Evolutionary conservation across 2,797 vertebrate species (phyloP).

Genomic region (Anolis apletophallus): DNA sequence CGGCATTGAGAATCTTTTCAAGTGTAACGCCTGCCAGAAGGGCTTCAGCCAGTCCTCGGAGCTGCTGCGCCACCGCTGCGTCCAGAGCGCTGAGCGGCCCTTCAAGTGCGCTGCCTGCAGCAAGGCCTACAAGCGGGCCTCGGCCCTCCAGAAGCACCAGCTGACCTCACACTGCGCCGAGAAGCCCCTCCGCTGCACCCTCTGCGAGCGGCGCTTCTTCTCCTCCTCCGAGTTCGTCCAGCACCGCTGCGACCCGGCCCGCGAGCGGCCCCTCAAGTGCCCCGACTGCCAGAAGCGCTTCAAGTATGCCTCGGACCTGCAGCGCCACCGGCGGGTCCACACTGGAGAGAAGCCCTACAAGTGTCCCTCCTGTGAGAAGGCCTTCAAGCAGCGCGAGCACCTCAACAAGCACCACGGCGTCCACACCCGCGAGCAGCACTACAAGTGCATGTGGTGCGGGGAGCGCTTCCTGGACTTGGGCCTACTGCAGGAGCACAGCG

Average conservation of each 20-base stretch:
- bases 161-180: constrained; percentile 91
- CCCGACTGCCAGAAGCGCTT: constrained; percentile 97
- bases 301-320: constrained; percentile 96
- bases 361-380: constrained; percentile 94
- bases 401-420: constrained; percentile 95
- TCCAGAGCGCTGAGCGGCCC: constrained; percentile 88
- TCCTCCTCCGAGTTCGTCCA: constrained; percentile 97
- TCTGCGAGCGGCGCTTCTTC: constrained; percentile 96
- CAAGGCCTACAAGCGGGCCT: constrained; percentile 96
- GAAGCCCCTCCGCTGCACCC: constrained; percentile 95
- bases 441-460: constrained; percentile 98
- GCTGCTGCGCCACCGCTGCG: constrained; percentile 93
- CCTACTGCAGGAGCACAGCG: constrained; percentile 95
- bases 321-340: constrained; percentile 93
- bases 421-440: constrained; percentile 95
- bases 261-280: constrained; percentile 96
- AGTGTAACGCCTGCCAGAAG: constrained; percentile 96
- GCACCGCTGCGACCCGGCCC: constrained; percentile 94
- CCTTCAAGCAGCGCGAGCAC: constrained; percentile 98
- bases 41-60: constrained; percentile 97
- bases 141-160: constrained; percentile 96
- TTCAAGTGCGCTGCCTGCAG: constrained; percentile 94
- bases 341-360: constrained; percentile 97
- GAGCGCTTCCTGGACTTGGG: constrained; percentile 95
- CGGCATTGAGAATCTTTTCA: constrained; percentile 96